Evolutionary conservation across 2,113 vertebrate genomes (phyloP).

Genomic region (Mesitornis unicolor): DNA sequence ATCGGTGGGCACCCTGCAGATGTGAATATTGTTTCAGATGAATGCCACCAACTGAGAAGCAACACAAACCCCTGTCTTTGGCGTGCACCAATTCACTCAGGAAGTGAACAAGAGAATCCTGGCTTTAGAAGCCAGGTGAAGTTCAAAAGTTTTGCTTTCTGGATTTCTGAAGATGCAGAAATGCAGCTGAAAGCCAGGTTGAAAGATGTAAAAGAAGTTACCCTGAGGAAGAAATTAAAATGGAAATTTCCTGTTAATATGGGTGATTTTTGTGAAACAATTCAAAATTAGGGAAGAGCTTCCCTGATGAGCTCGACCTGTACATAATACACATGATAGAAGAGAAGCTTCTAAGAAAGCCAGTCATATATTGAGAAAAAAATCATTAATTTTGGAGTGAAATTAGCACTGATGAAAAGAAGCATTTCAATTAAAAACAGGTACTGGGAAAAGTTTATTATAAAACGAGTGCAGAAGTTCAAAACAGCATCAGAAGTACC

Average conservation of each 20-base stretch:
- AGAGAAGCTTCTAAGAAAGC: background rate
- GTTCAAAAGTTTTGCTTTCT: background rate
- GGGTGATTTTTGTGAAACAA: background rate
- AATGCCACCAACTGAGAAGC: background rate
- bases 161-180: background rate
- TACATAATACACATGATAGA: too few species aligned
- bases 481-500: background rate
- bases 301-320: background rate
- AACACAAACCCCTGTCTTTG: background rate
- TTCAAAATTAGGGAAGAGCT: background rate
- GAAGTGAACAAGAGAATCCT: background rate
- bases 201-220: background rate
- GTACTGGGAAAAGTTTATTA: background rate
- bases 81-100: background rate
- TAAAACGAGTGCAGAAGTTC: background rate
- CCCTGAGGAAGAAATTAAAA: background rate
- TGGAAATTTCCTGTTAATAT: background rate
- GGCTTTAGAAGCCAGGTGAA: background rate
- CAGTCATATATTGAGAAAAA: too few species aligned
- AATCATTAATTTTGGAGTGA: background rate
- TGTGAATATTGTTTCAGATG: background rate
- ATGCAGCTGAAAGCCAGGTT: background rate
- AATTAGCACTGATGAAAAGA: background rate
- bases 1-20: too few species aligned
- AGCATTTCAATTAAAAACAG: background rate